Percentiles rank a stretch among this genome's conserved stretches.
Conservation (phyloP, 2,797 vertebrate species). For the Sebastes ruberrimus region DNA sequence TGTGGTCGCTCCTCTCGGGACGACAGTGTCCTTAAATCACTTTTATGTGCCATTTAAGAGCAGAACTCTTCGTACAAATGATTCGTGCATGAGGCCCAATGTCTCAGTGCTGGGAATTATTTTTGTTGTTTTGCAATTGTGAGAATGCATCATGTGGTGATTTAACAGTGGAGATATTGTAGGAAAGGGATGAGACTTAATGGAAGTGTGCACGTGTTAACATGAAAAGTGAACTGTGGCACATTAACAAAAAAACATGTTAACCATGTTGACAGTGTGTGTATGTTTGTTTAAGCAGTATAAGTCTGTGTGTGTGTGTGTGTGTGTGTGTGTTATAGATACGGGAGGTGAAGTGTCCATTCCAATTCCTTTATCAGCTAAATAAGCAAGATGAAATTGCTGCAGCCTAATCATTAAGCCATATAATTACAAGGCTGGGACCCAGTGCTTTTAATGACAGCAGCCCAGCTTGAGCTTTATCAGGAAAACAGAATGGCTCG, state of each 20-base stretch:
- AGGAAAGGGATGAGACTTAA: too few species aligned
- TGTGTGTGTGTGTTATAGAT: not conserved
- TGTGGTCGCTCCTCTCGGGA: too few species aligned
- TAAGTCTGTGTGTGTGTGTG: not conserved
- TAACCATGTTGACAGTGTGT: not conserved
- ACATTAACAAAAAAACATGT: too few species aligned
- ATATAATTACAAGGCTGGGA: constrained; percentile 31
- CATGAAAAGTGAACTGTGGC: not conserved
- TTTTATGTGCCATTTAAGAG: too few species aligned
- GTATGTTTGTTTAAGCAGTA: not conserved
- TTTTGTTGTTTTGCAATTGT: too few species aligned
- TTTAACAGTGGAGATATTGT: not conserved
- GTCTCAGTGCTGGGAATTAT: too few species aligned
- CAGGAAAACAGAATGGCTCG: constrained; percentile 8
- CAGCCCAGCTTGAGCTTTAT: constrained; percentile 1
- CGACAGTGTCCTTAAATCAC: too few species aligned
- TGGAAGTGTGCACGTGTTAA: not conserved
- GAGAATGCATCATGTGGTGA: too few species aligned
- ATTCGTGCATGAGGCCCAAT: too few species aligned
- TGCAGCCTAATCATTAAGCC: constrained; percentile 33
- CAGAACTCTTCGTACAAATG: too few species aligned
- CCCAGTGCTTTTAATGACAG: constrained; percentile 21
- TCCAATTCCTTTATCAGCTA: constrained; percentile 30
- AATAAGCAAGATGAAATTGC: constrained; percentile 28
- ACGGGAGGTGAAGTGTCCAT: constrained; percentile 3